Percentiles rank a stretch among this genome's conserved stretches.
These are phyloP conservation scores for Delphinus delphis DNA, from an alignment of 2,113 vertebrate species.

Conservation along the genomic window DNA sequence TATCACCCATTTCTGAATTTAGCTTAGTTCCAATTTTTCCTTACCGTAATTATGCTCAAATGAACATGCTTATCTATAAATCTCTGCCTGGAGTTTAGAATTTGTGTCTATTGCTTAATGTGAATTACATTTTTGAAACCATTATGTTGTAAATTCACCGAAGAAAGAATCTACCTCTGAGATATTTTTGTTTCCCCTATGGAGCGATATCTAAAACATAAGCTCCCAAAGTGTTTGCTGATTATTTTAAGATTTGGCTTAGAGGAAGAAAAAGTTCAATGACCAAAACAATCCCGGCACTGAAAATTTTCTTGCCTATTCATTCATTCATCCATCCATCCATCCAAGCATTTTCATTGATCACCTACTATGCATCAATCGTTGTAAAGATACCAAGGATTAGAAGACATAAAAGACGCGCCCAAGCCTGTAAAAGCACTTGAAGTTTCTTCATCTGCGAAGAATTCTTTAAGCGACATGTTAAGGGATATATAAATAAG, in stretches of 20 bases:
- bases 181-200: neutral
- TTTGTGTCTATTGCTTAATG: neutral
- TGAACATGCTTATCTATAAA: neutral
- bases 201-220: neutral
- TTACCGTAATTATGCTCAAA: neutral
- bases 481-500: neutral
- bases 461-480: neutral
- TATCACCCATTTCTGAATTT: neutral
- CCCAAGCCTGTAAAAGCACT: neutral
- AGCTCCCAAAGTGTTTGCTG: neutral
- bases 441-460: neutral
- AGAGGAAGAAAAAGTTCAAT: neutral
- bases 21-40: slow-evolving; percentile 29
- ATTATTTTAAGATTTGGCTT: slow-evolving; percentile 8
- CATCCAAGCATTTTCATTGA: neutral
- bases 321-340: neutral
- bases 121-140: neutral
- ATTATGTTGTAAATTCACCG: neutral
- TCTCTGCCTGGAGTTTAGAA: neutral
- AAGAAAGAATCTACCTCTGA: neutral
- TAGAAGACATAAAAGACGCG: neutral
- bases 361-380: neutral
- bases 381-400: neutral
- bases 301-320: neutral
- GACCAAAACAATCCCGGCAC: neutral